Conservation (phyloP, 2,113 vertebrate species). For the Catharus minimus region DNA sequence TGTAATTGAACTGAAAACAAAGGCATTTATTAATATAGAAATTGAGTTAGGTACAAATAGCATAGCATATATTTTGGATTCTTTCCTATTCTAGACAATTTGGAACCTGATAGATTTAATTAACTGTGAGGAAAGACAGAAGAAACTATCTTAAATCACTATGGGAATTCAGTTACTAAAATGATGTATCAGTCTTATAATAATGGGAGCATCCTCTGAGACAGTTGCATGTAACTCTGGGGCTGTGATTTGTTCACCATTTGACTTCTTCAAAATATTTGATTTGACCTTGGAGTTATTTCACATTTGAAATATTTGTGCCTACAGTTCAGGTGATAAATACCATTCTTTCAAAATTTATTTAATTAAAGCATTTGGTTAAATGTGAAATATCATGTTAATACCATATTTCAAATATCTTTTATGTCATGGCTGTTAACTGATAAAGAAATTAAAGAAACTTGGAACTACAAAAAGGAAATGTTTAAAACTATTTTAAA, state of each 20-base stretch:
- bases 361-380: not conserved
- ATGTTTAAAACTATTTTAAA: not conserved
- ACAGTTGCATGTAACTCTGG: not conserved
- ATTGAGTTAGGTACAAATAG: constrained; percentile 4
- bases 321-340: not conserved
- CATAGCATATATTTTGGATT: not conserved
- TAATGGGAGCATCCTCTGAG: not conserved
- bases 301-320: not conserved
- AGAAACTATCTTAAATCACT: not conserved
- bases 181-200: not conserved
- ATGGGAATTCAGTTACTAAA: not conserved
- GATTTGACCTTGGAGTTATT: not conserved
- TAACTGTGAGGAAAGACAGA: not conserved
- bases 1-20: not conserved
- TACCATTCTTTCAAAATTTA: not conserved
- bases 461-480: not conserved
- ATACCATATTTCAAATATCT: not conserved
- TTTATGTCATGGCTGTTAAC: not conserved
- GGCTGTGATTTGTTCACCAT: not conserved
- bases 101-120: constrained; percentile 27
- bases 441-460: not conserved
- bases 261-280: not conserved
- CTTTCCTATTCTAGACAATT: constrained; percentile 25
- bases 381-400: not conserved
- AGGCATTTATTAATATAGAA: constrained; percentile 12